These are phyloP conservation scores for Medauroidea extradentata DNA, from an alignment of 1,140 invertebrate genomes.

Conservation along the genomic window DNA sequence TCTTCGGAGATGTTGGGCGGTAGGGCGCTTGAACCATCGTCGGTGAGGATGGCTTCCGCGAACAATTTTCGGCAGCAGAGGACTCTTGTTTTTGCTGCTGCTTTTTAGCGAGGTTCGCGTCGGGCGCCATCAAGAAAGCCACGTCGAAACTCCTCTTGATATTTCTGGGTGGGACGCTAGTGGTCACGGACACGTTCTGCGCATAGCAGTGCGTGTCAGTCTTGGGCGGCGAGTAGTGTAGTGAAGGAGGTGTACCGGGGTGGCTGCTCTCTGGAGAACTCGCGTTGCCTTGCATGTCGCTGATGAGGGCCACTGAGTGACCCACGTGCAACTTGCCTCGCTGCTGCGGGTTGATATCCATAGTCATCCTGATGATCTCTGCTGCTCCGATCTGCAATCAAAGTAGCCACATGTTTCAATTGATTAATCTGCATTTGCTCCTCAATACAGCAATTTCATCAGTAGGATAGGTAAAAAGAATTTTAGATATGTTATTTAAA, in stretches of 20 bases:
- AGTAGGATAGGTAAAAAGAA: no score
- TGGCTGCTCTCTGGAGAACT: background rate
- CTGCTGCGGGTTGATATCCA: constrained; percentile 4
- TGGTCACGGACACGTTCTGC: background rate
- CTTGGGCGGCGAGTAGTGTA: background rate
- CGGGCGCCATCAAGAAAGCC: constrained; percentile 80
- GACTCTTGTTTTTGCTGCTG: constrained; percentile 32
- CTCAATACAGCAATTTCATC: no score
- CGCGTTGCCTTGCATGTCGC: background rate
- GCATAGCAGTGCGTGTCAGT: background rate
- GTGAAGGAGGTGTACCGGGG: background rate
- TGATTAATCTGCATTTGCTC: no score
- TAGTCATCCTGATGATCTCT: constrained; percentile 5
- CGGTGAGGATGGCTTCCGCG: no score
- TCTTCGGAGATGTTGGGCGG: no score
- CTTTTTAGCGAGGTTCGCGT: constrained; percentile 68
- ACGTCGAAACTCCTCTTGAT: constrained; percentile 78
- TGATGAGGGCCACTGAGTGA: background rate
- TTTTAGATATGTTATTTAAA: no score
- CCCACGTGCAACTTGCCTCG: background rate
- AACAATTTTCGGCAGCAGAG: no score
- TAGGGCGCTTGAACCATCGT: no score
- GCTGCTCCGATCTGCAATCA: background rate
- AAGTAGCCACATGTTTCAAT: no score
- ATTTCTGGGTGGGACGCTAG: constrained; percentile 14